Evolutionary conservation across 30 jellyfish, hydroid and myxozoan genomes (phyloP).

Genomic region (Hydractinia echinata): DNA sequence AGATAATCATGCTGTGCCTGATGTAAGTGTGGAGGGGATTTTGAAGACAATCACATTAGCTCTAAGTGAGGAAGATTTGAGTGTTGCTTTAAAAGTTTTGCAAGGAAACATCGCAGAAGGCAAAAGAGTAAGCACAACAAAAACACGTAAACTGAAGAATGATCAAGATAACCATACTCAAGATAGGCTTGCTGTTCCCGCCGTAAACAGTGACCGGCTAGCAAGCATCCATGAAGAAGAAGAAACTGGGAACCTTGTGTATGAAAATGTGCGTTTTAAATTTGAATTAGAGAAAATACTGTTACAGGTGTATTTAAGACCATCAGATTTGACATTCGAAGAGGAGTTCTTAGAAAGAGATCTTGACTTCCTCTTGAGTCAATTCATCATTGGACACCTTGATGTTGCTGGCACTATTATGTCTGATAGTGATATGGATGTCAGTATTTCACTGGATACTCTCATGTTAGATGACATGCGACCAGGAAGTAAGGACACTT

Average conservation of each 20-base stretch:
- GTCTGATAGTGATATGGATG: slow-evolving; percentile 55
- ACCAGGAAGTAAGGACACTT: slow-evolving; percentile 47
- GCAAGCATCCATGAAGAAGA: slow-evolving; percentile 35
- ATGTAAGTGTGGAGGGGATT: slow-evolving; percentile 51
- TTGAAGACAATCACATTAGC: slow-evolving; percentile 54
- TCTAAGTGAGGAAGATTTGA: slow-evolving; percentile 82
- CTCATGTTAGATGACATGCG: slow-evolving; percentile 67
- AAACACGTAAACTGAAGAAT: neutral
- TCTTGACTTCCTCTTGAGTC: slow-evolving; percentile 48
- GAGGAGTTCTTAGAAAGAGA: slow-evolving; percentile 80
- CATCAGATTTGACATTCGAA: slow-evolving; percentile 78
- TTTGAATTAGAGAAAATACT: slow-evolving; percentile 67
- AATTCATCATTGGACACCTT: slow-evolving; percentile 67
- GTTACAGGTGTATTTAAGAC: slow-evolving; percentile 48
- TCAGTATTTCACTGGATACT: slow-evolving; percentile 53
- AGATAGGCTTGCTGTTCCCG: neutral
- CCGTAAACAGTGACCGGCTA: slow-evolving; percentile 15
- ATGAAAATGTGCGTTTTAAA: slow-evolving; percentile 45
- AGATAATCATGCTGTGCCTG: slow-evolving; percentile 72
- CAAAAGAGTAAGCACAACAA: neutral
- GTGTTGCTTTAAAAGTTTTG: slow-evolving; percentile 67
- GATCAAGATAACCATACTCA: neutral
- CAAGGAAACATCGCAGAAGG: slow-evolving; percentile 86
- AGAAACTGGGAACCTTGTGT: slow-evolving; percentile 19
- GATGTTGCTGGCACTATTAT: slow-evolving; percentile 57